These are phyloP conservation scores for Apantesis nais DNA, from an alignment of 2,888 invertebrate genomes.

Conservation along the genomic window DNA sequence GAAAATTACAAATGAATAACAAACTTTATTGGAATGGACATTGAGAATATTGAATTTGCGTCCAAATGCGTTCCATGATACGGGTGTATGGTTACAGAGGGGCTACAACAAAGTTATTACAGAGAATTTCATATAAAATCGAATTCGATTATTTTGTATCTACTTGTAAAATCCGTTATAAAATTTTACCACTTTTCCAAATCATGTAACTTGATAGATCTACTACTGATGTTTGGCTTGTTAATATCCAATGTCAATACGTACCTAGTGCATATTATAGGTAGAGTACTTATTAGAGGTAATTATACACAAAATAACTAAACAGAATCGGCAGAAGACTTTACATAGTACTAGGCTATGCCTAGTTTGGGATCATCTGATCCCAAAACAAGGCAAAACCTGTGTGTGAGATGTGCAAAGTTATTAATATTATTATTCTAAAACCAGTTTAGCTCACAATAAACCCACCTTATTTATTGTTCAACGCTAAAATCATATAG, in stretches of 20 bases:
- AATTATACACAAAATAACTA: not conserved
- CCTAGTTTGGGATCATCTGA: too few species aligned
- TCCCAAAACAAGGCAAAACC: too few species aligned
- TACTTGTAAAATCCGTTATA: conserved; percentile 37
- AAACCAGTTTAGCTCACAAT: too few species aligned
- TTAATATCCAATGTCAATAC: conserved; percentile 10
- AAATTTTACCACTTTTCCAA: conserved; percentile 25
- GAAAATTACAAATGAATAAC: conserved; percentile 52
- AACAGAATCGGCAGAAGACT: too few species aligned
- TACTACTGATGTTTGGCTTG: conserved; percentile 17
- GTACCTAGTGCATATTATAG: too few species aligned
- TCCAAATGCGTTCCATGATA: conserved; percentile 49
- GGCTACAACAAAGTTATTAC: conserved; percentile 49
- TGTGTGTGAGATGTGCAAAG: too few species aligned
- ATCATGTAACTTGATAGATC: conserved; percentile 9
- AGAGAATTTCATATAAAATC: conserved; percentile 40
- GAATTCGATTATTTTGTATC: conserved; percentile 52
- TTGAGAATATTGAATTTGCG: conserved; percentile 58
- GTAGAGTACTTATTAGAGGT: too few species aligned
- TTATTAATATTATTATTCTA: too few species aligned
- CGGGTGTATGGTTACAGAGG: conserved; percentile 57
- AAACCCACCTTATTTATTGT: too few species aligned
- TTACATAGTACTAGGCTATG: too few species aligned
- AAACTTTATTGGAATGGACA: conserved; percentile 45
- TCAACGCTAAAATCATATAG: not conserved